phyloP scores from a whole-genome alignment of 1,140 invertebrate species.

The Plectus sambesii region DNA sequence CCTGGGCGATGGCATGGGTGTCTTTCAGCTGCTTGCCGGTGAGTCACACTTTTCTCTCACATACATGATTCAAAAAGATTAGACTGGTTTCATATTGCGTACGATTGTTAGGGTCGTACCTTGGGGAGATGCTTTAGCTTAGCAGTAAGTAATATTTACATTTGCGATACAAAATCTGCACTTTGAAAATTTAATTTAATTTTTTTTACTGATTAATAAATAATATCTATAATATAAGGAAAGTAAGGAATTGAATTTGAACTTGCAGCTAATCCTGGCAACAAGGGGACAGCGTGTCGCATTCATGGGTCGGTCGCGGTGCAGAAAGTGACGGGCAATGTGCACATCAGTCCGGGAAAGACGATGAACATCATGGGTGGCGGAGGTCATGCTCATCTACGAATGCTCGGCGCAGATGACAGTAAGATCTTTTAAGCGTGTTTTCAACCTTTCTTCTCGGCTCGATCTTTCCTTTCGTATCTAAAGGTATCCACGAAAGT shows the following conservation, averaged over 20 bases:
- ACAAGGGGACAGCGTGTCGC: conserved; percentile 37
- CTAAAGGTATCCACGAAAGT: no score
- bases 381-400: conserved; percentile 17
- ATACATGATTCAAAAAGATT: no score
- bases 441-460: no score
- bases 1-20: conserved; percentile 40
- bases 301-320: conserved; percentile 35
- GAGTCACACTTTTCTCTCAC: no score
- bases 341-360: conserved; percentile 32
- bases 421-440: no score
- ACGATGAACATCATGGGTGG: conserved; percentile 19
- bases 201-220: conserved; percentile 3
- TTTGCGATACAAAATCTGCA: conserved; percentile 10
- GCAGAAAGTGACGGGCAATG: conserved; percentile 34
- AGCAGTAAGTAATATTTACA: no score
- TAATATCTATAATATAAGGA: no score
- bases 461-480: no score
- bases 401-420: conserved; percentile 9
- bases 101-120: no score
- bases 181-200: conserved; percentile 4
- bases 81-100: no score
- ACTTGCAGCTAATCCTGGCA: conserved; percentile 18
- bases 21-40: conserved; percentile 38
- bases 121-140: no score
- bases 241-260: no score